Conservation (phyloP, 2,797 vertebrate species). For the Acanthurus leucopareius region DNA sequence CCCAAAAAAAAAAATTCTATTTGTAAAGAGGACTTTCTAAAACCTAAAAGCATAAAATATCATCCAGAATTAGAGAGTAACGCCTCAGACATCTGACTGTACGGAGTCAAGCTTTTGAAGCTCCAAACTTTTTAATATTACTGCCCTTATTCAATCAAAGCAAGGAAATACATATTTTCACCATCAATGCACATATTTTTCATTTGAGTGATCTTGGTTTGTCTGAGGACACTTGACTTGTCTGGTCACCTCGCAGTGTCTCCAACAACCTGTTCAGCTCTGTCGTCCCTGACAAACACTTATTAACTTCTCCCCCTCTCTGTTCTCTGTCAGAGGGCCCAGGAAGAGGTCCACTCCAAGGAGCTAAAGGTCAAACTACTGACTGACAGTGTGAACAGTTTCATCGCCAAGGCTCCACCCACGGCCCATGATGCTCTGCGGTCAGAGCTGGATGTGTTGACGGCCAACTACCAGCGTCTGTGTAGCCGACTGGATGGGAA, state of each 20-base stretch:
- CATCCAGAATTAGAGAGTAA: too few species aligned
- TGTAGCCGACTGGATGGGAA: conserved; percentile 96
- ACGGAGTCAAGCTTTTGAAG: too few species aligned
- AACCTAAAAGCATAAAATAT: too few species aligned
- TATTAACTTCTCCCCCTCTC: not conserved
- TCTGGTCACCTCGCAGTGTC: not conserved
- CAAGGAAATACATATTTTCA: not conserved
- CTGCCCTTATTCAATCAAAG: not conserved
- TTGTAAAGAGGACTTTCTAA: not conserved
- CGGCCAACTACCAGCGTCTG: conserved; percentile 93
- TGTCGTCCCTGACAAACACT: not conserved
- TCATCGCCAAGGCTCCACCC: conserved; percentile 94
- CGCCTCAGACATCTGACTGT: too few species aligned
- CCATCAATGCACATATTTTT: not conserved
- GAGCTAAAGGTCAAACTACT: conserved; percentile 96
- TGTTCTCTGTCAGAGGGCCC: conserved; percentile 88
- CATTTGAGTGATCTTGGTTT: not conserved
- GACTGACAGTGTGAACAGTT: conserved; percentile 93
- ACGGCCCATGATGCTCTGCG: conserved; percentile 93
- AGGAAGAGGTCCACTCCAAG: conserved; percentile 96
- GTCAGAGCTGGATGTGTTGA: conserved; percentile 92
- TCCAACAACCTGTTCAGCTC: not conserved
- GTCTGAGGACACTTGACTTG: not conserved
- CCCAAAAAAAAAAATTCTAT: too few species aligned
- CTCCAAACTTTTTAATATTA: not conserved